Conservation (phyloP, 2,113 vertebrate species). For the Clinocottus analis region DNA sequence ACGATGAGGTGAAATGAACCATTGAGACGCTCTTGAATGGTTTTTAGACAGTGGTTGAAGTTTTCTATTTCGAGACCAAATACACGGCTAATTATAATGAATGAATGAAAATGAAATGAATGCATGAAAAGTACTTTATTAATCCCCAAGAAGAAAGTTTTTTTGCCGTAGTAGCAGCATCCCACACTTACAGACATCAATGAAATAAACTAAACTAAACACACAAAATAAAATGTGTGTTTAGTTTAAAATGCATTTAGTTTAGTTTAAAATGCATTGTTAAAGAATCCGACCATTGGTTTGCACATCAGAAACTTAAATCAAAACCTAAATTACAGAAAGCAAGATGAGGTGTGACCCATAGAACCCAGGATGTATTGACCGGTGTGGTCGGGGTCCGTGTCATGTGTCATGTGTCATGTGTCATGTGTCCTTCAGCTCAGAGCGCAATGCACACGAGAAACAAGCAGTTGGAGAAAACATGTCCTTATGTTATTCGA, state of each 20-base stretch:
- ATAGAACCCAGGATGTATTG: not conserved
- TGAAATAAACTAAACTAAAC: too few relatives aligned
- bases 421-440: not conserved
- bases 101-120: too few relatives aligned
- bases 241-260: too few relatives aligned
- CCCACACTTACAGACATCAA: too few relatives aligned
- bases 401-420: not conserved
- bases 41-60: not conserved
- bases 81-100: not conserved
- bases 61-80: not conserved
- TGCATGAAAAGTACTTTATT: too few relatives aligned
- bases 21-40: not conserved
- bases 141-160: too few relatives aligned
- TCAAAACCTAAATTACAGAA: not conserved
- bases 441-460: not conserved
- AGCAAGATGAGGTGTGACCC: not conserved
- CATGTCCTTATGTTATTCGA: not conserved
- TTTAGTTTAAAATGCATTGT: not conserved
- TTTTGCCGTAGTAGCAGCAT: too few relatives aligned
- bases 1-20: not conserved
- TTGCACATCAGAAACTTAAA: not conserved
- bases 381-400: constrained; percentile 6
- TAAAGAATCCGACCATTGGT: not conserved
- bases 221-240: too few relatives aligned
- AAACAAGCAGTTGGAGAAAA: not conserved